These are phyloP conservation scores for Pocillopora grandis DNA, from an alignment of 92 coral and sea anemone species.

Conservation along the genomic window DNA sequence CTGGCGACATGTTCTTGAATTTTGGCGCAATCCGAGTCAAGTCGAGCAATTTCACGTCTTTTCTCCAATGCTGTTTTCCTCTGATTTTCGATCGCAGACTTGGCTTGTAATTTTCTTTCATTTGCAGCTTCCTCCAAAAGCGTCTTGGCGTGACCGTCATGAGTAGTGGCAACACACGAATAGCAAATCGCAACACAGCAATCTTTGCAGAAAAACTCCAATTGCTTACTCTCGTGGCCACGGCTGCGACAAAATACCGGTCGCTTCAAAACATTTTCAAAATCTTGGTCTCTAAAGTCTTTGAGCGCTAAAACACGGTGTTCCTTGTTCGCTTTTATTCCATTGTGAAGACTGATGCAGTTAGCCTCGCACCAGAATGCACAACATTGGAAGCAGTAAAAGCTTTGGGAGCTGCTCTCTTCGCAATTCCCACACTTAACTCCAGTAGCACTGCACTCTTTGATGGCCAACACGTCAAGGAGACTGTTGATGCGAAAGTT, in stretches of 20 bases:
- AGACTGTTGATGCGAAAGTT: conserved; percentile 4
- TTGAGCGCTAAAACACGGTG: background rate
- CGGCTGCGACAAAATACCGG: background rate
- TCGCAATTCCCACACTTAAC: background rate
- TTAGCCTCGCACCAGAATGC: background rate
- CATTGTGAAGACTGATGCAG: background rate
- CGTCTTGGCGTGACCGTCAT: conserved; percentile 2
- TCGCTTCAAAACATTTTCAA: too few relatives aligned
- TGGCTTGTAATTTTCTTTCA: background rate
- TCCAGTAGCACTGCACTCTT: background rate
- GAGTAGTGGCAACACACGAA: background rate
- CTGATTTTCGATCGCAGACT: background rate
- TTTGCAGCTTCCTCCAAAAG: background rate
- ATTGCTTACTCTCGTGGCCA: background rate
- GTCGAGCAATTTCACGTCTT: background rate
- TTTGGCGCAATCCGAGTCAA: background rate
- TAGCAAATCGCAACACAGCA: background rate
- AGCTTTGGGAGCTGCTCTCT: too few relatives aligned
- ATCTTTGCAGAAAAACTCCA: background rate
- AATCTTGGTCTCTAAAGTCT: background rate
- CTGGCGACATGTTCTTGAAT: background rate
- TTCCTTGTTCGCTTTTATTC: background rate
- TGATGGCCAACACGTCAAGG: background rate
- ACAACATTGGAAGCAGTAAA: too few relatives aligned
- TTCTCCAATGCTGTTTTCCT: background rate